A percentile compares a stretch with the other conserved stretches of the same genome.
phyloP scores from a whole-genome alignment of 92 coral and sea anemone species.

The Meandrina meandrites region DNA sequence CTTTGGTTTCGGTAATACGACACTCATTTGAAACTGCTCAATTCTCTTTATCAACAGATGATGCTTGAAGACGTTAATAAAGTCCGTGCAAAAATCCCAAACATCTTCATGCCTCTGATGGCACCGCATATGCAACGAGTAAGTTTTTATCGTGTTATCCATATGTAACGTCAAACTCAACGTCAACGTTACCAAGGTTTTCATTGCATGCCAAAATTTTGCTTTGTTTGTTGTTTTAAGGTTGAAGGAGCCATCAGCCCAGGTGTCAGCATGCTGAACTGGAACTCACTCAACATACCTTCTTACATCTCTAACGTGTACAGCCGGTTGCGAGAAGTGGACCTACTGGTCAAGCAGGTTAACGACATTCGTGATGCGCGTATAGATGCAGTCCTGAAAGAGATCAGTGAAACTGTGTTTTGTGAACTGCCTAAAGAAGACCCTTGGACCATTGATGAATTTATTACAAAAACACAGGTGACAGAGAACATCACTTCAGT shows the following conservation, averaged over 20 bases:
- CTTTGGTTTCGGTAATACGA: too few relatives aligned
- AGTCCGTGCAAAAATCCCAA: conserved; percentile 77
- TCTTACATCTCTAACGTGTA: conserved; percentile 76
- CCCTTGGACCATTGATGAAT: conserved; percentile 83
- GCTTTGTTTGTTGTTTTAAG: conserved; percentile 24
- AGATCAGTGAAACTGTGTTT: conserved; percentile 77
- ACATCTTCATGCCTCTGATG: conserved; percentile 83
- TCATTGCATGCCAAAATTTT: background rate
- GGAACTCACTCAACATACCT: conserved; percentile 84
- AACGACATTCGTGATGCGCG: conserved; percentile 88
- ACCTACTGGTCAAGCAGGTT: conserved; percentile 77
- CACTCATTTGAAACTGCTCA: too few relatives aligned
- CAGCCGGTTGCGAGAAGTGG: conserved; percentile 76
- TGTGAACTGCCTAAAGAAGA: conserved; percentile 80
- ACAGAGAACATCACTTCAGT: background rate
- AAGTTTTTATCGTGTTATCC: conserved; percentile 11
- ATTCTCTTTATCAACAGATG: conserved; percentile 44
- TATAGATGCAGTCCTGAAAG: conserved; percentile 73
- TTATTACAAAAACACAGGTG: conserved; percentile 74
- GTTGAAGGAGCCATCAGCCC: conserved; percentile 87
- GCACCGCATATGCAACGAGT: conserved; percentile 84
- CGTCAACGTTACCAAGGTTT: background rate
- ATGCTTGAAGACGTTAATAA: conserved; percentile 75
- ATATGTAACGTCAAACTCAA: background rate
- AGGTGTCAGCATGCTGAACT: conserved; percentile 81